phyloP scores from a whole-genome alignment of 2,797 vertebrate species.

The Pseudocheirus occidentalis region DNA sequence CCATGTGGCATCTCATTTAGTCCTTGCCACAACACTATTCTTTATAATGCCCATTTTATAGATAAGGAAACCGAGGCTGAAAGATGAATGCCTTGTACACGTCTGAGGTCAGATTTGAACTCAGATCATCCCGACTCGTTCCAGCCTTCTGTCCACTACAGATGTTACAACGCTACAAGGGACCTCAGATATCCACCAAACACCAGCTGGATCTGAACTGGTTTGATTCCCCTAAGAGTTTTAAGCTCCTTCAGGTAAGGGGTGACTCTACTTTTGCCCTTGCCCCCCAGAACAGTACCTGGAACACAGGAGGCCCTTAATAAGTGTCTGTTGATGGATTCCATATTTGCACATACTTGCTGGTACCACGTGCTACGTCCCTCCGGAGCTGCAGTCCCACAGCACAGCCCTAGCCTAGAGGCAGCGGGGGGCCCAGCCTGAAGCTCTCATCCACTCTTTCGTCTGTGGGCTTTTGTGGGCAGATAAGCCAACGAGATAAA shows the following conservation, averaged over 20 bases:
- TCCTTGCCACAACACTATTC: background rate
- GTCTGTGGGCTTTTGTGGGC: background rate
- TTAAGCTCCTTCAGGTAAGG: background rate
- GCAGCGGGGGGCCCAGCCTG: background rate
- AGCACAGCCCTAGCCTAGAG: background rate
- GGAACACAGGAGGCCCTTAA: background rate
- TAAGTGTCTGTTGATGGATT: background rate
- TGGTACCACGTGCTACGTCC: background rate
- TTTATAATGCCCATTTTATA: background rate
- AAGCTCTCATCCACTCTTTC: background rate
- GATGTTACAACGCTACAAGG: background rate
- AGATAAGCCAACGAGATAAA: background rate
- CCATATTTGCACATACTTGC: background rate
- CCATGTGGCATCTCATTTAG: background rate
- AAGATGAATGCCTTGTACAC: background rate
- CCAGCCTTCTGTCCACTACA: background rate
- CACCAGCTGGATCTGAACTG: background rate
- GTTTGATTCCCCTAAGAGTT: background rate
- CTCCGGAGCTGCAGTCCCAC: fast-evolving
- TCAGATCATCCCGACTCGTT: background rate
- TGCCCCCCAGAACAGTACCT: background rate
- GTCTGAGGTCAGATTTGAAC: background rate
- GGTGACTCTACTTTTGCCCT: background rate
- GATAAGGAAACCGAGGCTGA: background rate
- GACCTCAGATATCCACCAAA: background rate